Evolutionary conservation across 2,888 invertebrate species (phyloP).

Genomic region (Nebria brevicollis): DNA sequence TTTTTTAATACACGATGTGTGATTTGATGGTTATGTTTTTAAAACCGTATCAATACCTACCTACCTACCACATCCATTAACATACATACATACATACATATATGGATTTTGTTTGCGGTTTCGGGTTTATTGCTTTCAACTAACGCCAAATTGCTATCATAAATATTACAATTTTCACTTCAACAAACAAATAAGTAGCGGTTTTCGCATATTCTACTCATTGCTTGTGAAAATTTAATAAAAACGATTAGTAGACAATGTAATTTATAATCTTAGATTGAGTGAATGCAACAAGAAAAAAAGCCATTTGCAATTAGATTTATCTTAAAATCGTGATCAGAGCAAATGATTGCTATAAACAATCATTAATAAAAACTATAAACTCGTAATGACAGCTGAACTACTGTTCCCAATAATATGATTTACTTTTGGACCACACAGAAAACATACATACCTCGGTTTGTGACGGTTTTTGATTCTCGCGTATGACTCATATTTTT

Average conservation of each 20-base stretch:
- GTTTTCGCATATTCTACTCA: no score
- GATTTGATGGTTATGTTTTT: slow-evolving; percentile 34
- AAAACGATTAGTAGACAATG: no score
- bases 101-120: slow-evolving; percentile 10
- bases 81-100: neutral
- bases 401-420: slow-evolving; percentile 4
- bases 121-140: neutral
- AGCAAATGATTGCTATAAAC: neutral
- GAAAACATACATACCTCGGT: neutral
- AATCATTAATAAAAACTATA: neutral
- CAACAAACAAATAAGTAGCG: no score
- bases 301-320: neutral
- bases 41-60: slow-evolving; percentile 24
- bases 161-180: neutral
- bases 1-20: slow-evolving; percentile 18
- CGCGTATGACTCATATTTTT: neutral
- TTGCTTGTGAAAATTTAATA: no score
- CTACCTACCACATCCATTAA: neutral
- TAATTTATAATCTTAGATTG: no score
- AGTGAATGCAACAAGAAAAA: no score
- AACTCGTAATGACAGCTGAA: neutral
- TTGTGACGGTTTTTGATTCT: no score
- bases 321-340: neutral
- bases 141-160: neutral
- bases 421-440: slow-evolving; percentile 4